Conservation (phyloP, 53 echinoderm and acorn worm species). For the Holothuria scabra region DNA sequence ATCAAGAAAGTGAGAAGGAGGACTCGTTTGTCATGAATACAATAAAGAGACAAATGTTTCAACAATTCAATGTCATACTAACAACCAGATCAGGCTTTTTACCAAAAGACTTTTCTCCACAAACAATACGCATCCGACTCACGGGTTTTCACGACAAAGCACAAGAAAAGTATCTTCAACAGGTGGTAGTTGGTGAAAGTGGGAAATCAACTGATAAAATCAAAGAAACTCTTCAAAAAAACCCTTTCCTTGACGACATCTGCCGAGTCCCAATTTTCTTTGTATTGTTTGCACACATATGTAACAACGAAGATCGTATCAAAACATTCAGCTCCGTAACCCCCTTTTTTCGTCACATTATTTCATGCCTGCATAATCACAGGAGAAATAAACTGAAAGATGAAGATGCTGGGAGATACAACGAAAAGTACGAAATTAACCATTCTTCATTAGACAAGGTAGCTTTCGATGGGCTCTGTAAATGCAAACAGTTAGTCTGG, state of each 20-base stretch:
- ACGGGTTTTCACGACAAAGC: not conserved
- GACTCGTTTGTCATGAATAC: not conserved
- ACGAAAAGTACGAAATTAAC: not conserved
- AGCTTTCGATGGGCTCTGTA: not conserved
- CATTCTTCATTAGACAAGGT: not conserved
- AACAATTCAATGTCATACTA: not conserved
- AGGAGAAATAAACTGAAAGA: not conserved
- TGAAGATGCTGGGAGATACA: not conserved
- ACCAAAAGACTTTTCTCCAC: not conserved
- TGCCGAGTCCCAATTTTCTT: constrained; percentile 5
- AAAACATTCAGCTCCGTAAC: not conserved
- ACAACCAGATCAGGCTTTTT: not conserved
- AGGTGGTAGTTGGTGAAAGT: not conserved
- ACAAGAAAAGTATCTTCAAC: not conserved
- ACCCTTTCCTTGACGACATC: constrained; percentile 2
- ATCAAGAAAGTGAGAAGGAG: not conserved
- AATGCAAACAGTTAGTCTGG: not conserved
- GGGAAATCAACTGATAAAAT: not conserved
- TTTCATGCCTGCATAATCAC: not conserved
- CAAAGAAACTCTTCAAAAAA: constrained; percentile 13
- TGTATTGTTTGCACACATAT: not conserved
- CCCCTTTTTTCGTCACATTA: not conserved
- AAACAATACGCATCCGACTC: not conserved
- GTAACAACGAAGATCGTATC: not conserved
- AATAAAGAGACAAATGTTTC: not conserved